Percentiles rank a stretch among this genome's conserved stretches.
These are phyloP conservation scores for Emydoidea blandingii DNA, from an alignment of 2,797 vertebrate species.

Conservation along the genomic window DNA sequence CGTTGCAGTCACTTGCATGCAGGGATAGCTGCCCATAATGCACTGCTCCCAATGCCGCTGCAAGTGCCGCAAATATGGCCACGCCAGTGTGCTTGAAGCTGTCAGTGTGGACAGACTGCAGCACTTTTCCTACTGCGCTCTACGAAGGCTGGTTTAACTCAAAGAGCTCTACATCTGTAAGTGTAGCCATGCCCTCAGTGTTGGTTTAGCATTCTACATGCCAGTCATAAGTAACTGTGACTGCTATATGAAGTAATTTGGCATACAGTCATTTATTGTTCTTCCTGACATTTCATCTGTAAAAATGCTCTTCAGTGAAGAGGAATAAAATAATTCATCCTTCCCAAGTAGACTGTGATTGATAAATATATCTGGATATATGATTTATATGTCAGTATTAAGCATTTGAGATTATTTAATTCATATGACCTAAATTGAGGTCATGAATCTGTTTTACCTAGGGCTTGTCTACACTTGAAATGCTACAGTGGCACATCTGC, in stretches of 20 bases:
- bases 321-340: background rate
- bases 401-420: background rate
- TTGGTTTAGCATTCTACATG: background rate
- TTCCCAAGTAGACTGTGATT: background rate
- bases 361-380: background rate
- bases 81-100: too few species aligned
- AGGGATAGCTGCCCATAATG: too few species aligned
- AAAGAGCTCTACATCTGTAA: too few species aligned
- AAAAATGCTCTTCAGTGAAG: background rate
- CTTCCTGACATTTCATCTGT: background rate
- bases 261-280: background rate
- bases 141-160: too few species aligned
- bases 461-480: background rate
- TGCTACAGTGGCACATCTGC: background rate
- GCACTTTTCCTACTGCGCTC: too few species aligned
- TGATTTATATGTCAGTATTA: background rate
- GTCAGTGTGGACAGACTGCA: too few species aligned
- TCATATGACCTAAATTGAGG: background rate
- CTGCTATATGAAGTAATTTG: background rate
- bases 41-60: too few species aligned
- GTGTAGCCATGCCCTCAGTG: background rate
- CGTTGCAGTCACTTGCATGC: too few species aligned
- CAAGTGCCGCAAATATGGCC: too few species aligned
- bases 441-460: background rate
- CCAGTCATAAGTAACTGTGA: conserved; percentile 1